Conservation (phyloP, 2,113 vertebrate genomes). For the Peromyscus californicus region DNA sequence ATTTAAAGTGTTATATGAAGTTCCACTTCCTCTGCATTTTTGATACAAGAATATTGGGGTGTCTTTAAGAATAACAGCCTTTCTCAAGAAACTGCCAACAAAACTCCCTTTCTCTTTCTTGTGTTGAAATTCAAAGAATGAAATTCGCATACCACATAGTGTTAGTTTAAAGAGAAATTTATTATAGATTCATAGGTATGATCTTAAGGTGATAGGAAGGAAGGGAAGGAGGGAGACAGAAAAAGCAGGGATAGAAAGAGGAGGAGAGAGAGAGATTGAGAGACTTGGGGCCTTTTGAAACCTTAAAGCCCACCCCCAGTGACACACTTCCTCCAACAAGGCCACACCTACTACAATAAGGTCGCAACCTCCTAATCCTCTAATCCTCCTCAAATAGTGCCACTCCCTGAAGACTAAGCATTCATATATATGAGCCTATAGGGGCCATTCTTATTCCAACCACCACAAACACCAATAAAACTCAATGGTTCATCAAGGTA, state of each 20-base stretch:
- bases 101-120: neutral
- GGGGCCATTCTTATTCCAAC: neutral
- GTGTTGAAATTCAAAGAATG: neutral
- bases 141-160: neutral
- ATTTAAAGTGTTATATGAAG: slow-evolving; percentile 13
- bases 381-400: neutral
- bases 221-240: neutral
- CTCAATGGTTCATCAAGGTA: neutral
- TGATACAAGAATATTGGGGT: neutral
- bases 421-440: neutral
- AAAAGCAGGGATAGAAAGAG: too few relatives aligned
- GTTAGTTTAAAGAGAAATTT: neutral
- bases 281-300: neutral
- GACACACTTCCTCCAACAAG: neutral
- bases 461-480: neutral
- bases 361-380: neutral
- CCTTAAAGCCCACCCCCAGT: neutral
- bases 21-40: slow-evolving; percentile 2
- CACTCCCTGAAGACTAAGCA: neutral
- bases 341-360: neutral
- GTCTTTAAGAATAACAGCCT: neutral
- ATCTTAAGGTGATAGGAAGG: neutral
- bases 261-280: neutral
- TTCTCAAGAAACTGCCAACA: neutral
- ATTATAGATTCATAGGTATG: neutral